Percentiles rank a stretch among this genome's conserved stretches.
These are phyloP conservation scores for Acanthoscelides obtectus DNA, from an alignment of 2,888 invertebrate genomes.

Conservation along the genomic window DNA sequence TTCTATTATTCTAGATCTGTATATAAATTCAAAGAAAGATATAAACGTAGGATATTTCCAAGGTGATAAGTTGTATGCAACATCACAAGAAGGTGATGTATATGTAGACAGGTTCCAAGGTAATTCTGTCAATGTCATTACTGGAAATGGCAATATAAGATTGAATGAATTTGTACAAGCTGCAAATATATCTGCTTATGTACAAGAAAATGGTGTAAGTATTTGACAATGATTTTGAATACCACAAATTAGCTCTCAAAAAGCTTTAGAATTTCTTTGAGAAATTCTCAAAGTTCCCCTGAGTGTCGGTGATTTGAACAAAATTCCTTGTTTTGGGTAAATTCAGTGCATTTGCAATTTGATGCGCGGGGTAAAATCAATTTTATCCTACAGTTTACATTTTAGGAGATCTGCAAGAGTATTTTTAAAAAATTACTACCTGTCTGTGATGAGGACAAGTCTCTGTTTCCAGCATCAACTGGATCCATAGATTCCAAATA, in stretches of 20 bases:
- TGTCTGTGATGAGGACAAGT: no score
- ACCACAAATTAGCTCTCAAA: neutral
- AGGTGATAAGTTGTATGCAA: slow-evolving; percentile 29
- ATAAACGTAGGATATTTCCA: slow-evolving; percentile 30
- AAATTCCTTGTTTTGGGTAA: no score
- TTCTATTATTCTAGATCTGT: slow-evolving; percentile 32
- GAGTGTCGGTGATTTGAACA: no score
- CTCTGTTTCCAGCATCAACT: no score
- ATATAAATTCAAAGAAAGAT: slow-evolving; percentile 28
- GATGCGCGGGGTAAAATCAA: no score
- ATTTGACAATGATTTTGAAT: slow-evolving; percentile 1
- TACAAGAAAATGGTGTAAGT: slow-evolving; percentile 33
- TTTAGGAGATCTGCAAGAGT: no score
- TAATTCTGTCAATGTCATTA: slow-evolving; percentile 28
- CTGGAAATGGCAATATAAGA: slow-evolving; percentile 33
- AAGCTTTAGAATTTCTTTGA: neutral
- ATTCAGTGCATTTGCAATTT: no score
- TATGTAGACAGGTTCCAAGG: slow-evolving; percentile 37
- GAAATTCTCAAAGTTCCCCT: neutral
- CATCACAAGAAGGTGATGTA: slow-evolving; percentile 31
- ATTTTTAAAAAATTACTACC: no score
- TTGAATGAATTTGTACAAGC: slow-evolving; percentile 36
- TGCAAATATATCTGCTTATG: slow-evolving; percentile 27
- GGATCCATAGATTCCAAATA: no score
- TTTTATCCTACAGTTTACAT: no score